Conservation (phyloP, 53 echinoderm and acorn worm genomes). For the Echinarachnius parma region DNA sequence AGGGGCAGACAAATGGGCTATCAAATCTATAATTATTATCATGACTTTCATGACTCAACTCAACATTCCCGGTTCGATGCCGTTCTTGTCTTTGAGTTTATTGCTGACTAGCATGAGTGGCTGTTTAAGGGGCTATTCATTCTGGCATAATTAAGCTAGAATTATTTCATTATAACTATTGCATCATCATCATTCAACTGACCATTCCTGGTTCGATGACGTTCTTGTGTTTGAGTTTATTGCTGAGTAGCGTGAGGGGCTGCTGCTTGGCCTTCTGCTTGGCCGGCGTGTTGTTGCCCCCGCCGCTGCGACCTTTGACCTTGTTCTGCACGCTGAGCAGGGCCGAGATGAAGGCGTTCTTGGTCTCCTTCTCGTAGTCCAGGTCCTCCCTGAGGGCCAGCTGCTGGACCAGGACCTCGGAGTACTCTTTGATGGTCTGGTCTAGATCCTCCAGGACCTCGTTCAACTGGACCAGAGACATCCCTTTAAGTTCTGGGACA, state of each 20-base stretch:
- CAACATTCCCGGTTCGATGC: conserved; percentile 89
- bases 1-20: too few species aligned
- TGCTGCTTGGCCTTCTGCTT: conserved; percentile 54
- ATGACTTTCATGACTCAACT: too few species aligned
- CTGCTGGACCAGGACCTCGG: conserved; percentile 86
- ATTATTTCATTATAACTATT: too few species aligned
- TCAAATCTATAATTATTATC: too few species aligned
- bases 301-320: conserved; percentile 71
- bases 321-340: conserved; percentile 95
- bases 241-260: conserved; percentile 58
- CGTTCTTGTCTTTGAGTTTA: conserved; percentile 77
- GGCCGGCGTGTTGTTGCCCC: conserved; percentile 32
- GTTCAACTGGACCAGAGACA: conserved; percentile 82
- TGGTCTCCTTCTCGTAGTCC: conserved; percentile 96
- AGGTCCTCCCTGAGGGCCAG: conserved; percentile 93
- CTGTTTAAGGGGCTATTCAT: too few species aligned
- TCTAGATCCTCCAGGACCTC: conserved; percentile 94
- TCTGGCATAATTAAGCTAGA: too few species aligned
- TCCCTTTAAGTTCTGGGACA: conserved; percentile 69
- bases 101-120: conserved; percentile 59
- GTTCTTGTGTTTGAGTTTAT: conserved; percentile 76
- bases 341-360: conserved; percentile 93
- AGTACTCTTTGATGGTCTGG: conserved; percentile 87
- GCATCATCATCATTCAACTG: too few species aligned
- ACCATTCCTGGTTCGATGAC: conserved; percentile 90